Evolutionary conservation across 2,797 vertebrate genomes (phyloP).

Genomic region (Artibeus jamaicensis): DNA sequence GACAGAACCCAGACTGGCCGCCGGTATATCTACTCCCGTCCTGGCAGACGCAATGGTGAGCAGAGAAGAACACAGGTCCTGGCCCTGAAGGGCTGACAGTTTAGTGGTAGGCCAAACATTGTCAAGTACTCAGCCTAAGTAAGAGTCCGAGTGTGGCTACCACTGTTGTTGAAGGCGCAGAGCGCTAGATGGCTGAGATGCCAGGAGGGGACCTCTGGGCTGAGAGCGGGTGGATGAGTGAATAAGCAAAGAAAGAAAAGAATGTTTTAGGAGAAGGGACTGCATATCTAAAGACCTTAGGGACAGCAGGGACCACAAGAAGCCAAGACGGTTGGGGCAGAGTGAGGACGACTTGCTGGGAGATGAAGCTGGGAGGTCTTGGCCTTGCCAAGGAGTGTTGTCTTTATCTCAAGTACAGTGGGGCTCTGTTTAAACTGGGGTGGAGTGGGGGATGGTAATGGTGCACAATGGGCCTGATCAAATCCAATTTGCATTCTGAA

Average conservation of each 20-base stretch:
- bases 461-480: background rate
- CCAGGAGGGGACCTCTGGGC: background rate
- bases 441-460: background rate
- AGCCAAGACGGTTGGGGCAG: background rate
- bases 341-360: no score
- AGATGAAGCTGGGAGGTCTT: background rate
- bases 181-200: background rate
- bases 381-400: background rate
- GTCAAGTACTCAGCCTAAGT: background rate
- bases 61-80: background rate
- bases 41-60: background rate
- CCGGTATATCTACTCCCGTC: background rate
- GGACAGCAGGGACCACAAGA: background rate
- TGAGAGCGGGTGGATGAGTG: background rate
- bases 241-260: background rate
- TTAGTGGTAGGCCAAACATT: background rate
- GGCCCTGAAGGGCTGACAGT: background rate
- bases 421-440: background rate
- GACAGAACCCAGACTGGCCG: background rate
- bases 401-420: background rate
- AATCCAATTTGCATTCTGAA: background rate
- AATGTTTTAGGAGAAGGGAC: background rate
- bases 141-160: background rate
- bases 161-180: no score
- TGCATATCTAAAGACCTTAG: background rate